These are phyloP conservation scores for Drosophila meridionalis DNA, from an alignment of 2,888 invertebrate genomes.

Conservation along the genomic window DNA sequence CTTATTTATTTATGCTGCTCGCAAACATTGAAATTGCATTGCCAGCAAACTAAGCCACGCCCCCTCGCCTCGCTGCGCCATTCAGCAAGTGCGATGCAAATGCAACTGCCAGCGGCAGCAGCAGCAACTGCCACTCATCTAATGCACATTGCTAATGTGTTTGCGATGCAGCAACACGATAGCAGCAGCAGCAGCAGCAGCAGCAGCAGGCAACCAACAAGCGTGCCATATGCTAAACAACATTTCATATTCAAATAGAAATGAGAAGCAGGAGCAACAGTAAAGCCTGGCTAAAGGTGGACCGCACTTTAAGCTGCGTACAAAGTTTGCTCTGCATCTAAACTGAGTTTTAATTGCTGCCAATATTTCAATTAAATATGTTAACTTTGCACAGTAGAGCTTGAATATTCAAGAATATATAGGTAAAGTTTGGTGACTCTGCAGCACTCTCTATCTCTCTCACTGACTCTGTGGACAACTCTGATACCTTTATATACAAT, in stretches of 20 bases:
- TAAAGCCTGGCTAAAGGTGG: not conserved
- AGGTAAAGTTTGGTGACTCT: too few relatives aligned
- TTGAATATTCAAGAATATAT: not conserved
- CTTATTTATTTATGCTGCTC: conserved; percentile 64
- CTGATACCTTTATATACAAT: too few relatives aligned
- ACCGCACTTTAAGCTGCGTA: not conserved
- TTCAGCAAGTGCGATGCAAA: conserved; percentile 45
- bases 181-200: conserved; percentile 31
- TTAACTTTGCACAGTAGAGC: not conserved
- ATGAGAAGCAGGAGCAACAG: conserved; percentile 14
- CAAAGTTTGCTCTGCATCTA: not conserved
- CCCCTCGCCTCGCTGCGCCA: not conserved
- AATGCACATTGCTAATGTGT: conserved; percentile 59
- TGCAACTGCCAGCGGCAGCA: conserved; percentile 44
- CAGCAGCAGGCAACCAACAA: conserved; percentile 15
- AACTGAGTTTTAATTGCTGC: not conserved
- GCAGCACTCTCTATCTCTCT: not conserved
- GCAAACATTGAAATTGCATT: conserved; percentile 68
- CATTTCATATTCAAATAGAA: conserved; percentile 10
- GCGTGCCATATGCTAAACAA: conserved; percentile 11
- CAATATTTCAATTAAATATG: not conserved
- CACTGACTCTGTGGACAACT: too few relatives aligned
- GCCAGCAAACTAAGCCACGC: conserved; percentile 23
- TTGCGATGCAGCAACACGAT: conserved; percentile 46
- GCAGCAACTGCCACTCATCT: conserved; percentile 51